Conservation (phyloP, 2,888 invertebrate genomes). For the Tiliacea aurago region DNA sequence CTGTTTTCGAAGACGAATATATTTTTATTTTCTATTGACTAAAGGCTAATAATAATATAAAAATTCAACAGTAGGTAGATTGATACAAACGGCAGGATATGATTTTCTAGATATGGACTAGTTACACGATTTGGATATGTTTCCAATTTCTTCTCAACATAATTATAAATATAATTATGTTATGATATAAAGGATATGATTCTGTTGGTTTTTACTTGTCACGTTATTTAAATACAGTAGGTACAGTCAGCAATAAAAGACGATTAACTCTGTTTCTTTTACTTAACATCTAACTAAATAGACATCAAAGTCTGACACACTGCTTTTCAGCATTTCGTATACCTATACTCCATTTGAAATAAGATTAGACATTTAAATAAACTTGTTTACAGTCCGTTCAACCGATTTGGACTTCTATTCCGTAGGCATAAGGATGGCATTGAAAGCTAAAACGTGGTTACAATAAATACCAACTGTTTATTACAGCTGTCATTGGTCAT, state of each 20-base stretch:
- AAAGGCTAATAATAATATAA: slow-evolving; percentile 46
- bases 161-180: too few relatives aligned
- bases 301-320: background rate
- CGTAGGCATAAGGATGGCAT: too few relatives aligned
- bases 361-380: too few relatives aligned
- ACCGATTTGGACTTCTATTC: too few relatives aligned
- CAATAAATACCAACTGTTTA: too few relatives aligned
- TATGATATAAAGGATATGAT: slow-evolving; percentile 50
- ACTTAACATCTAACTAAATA: background rate
- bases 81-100: slow-evolving; percentile 65
- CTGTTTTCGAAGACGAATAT: slow-evolving; percentile 42
- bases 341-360: too few relatives aligned
- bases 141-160: slow-evolving; percentile 27
- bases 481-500: too few relatives aligned
- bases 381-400: too few relatives aligned
- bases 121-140: slow-evolving; percentile 50
- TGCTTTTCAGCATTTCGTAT: background rate
- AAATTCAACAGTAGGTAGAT: slow-evolving; percentile 60
- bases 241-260: slow-evolving; percentile 5
- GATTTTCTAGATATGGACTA: slow-evolving; percentile 51
- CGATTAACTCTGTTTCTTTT: background rate
- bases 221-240: background rate
- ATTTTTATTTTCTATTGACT: slow-evolving; percentile 30
- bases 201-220: slow-evolving; percentile 7
- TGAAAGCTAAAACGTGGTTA: too few relatives aligned